Percentiles rank a stretch among this genome's conserved stretches.
Conservation (phyloP, 1,140 invertebrate genomes). For the Drosophila bocqueti region DNA sequence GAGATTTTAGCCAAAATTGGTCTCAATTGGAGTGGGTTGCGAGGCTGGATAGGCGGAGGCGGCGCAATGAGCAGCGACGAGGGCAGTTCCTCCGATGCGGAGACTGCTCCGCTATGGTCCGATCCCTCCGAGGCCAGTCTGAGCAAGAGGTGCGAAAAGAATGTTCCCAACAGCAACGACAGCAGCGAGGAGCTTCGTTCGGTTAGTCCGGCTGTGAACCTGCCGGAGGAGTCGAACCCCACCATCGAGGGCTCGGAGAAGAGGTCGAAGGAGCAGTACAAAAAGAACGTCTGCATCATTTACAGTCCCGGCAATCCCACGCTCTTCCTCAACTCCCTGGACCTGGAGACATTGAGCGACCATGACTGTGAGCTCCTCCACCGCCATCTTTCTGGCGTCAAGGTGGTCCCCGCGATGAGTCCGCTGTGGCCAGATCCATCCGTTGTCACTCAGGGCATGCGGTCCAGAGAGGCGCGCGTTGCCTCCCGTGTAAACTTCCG, state of each 20-base stretch:
- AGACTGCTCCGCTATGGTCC: background rate
- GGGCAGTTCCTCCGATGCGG: background rate
- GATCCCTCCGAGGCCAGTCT: background rate
- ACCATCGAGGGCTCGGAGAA: background rate
- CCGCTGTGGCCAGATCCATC: conserved; percentile 45
- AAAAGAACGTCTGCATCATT: conserved; percentile 52
- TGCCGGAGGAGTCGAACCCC: background rate
- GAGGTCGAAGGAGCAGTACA: background rate
- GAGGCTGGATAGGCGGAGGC: background rate
- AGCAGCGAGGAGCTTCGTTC: background rate
- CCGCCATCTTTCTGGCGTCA: conserved; percentile 35
- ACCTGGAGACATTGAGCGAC: conserved; percentile 15
- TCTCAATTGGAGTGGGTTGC: conserved; percentile 1
- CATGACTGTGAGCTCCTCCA: conserved; percentile 42
- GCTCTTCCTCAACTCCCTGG: conserved; percentile 39
- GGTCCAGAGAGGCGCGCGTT: accelerated
- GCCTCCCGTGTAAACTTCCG: no score
- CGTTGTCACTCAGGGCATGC: conserved; percentile 47
- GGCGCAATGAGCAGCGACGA: background rate
- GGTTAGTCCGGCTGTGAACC: no score
- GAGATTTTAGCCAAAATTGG: conserved; percentile 4
- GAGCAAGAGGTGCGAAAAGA: background rate
- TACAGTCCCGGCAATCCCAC: conserved; percentile 60
- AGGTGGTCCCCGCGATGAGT: conserved; percentile 1
- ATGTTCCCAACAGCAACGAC: background rate